Evolutionary conservation across 1,140 invertebrate species (phyloP), one percentile per base, ranked within the genome.

Genomic region (Parapsyche elsis): DNA sequence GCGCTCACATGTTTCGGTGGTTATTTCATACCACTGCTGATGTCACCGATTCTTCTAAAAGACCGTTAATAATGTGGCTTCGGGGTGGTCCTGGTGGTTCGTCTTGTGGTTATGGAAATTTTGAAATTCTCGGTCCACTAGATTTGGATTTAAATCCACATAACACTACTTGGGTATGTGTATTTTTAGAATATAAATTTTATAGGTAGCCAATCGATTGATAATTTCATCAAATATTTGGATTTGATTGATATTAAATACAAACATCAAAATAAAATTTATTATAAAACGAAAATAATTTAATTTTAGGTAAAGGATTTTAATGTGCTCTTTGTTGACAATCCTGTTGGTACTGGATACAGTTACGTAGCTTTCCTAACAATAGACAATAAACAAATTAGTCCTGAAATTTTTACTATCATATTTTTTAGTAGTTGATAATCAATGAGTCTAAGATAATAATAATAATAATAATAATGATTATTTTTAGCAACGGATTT

Each of bases 321-420:
- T 84, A 97, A 96, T 85, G 90, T 98, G 5, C 84, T 97, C 0
- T 97, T 96, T 85, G 91, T 97, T 16, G 96, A 97, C 84, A 97
- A 95, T 87, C 96, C 96, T 0, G 95, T 97, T 5, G 96, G 96
- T 0, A 91, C 94, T n/a, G 96, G 96, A 0, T 97, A 92, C 86
- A 97, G 95, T 86, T 96, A 95, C 84, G 93, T 93, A 0, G 92
- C 84, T n/a, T 86, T 89, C 24, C 88, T 92, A 57, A 91, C 92
- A 5, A 91, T 88, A 7, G 91, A 92, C 81, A 95, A 96, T 81
- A 86, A 88, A 26, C 88, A 95, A 89, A 96, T 96, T 19, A 88
- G 88, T 88, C 85, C 84, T 2, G 64, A 26, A 67, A 64, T 64
- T 19, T 24, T 53, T 53, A 53, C 4, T 14, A 53, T 53, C 4